Base-by-base conservation (phyloP, 2,888 invertebrate genomes). In the Mythimna impura region DNA sequence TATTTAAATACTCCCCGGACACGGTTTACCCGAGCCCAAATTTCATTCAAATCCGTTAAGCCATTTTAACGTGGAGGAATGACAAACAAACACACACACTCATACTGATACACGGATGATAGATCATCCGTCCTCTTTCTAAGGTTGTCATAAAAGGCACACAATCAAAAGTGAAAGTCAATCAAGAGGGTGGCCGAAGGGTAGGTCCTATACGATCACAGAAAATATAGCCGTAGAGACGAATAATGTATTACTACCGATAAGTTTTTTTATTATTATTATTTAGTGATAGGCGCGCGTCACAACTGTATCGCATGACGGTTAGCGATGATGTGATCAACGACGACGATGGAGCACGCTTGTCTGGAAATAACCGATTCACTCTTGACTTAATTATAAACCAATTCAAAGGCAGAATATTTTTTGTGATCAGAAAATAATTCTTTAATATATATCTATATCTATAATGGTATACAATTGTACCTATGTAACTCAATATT, bases 401-500 rank as follows among this genome's bases (percentile, higher is more conserved):
- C 14, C 43, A 43, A 14, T 10, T 9, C 52, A 52, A 9, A n/a
- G n/a, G 0, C 22, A 10, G 9, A 22, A 14, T 55, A 14, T 25
- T 55, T 14, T 55, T 25, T 22, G 8, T 25, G 22, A 25, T 12
- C 54, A 12, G 12, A n/a, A 20, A 6, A 17, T 50, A 36, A 65
- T 57, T 22, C 17, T 47, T 77, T 30, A 30, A 30, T 30, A 30
- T 30, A 1, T 30, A 30, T 30, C 30, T 30, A 30, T 30, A 65
- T 36, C 55, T 36, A 14, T n/a, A 10, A 68, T 63, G 34, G 12
- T 52, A 57, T 34, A 43, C 8, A 43, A 58, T 70, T 14, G 25
- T 70, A 34, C 3, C n/a, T 34, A 43, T 12, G 52, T 75, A 75
- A 54, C 52, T 30, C 30, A 55, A 78, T 78, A 65, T 65, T 57